phyloP scores from a whole-genome alignment of 2,797 vertebrate species.

The Hybognathus amarus region DNA sequence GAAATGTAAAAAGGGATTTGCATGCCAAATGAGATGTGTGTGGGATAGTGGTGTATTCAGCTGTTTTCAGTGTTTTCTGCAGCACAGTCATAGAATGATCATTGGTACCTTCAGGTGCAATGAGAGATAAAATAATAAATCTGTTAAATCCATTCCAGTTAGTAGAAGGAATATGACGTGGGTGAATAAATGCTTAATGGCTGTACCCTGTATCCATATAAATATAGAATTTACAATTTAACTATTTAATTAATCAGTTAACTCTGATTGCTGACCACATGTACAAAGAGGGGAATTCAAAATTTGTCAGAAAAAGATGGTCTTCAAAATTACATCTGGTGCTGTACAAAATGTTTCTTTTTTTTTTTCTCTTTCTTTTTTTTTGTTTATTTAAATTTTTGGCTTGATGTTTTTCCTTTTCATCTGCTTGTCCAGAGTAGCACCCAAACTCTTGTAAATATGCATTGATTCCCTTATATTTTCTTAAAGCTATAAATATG shows the following conservation, averaged over 20 bases:
- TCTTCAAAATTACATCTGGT: constrained; percentile 65
- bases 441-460: constrained; percentile 67
- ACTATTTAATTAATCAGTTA: constrained; percentile 57
- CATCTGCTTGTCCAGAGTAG: constrained; percentile 64
- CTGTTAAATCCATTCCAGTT: constrained; percentile 44
- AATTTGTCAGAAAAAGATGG: constrained; percentile 66
- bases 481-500: constrained; percentile 66
- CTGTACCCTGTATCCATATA: constrained; percentile 70
- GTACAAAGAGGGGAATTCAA: constrained; percentile 70
- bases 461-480: constrained; percentile 57
- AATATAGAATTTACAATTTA: constrained; percentile 66
- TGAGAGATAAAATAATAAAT: constrained; percentile 38
- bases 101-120: constrained; percentile 39
- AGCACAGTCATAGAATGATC: constrained; percentile 25
- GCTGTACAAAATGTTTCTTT: constrained; percentile 65
- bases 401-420: constrained; percentile 55
- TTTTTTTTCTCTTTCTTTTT: constrained; percentile 36
- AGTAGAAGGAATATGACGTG: constrained; percentile 45
- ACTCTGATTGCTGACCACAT: constrained; percentile 53
- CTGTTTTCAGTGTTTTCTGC: constrained; percentile 5
- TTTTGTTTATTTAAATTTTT: constrained; percentile 43
- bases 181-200: constrained; percentile 55
- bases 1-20: constrained; percentile 18
- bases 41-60: background rate
- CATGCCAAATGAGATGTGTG: constrained; percentile 43